Conservation (phyloP, 2,797 vertebrate genomes). For the Lateolabrax maculatus region DNA sequence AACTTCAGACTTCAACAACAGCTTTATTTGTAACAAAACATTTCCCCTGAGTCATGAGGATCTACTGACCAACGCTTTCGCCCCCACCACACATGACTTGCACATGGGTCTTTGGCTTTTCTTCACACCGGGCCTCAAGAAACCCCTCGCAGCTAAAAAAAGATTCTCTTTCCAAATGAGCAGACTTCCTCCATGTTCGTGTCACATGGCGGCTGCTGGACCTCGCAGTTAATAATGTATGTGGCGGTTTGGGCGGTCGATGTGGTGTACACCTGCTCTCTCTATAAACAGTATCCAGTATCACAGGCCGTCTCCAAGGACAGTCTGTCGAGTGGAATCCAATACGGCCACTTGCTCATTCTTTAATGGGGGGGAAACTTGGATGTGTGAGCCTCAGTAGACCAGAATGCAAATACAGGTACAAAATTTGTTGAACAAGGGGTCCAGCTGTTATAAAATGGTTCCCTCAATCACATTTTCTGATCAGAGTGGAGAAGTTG, state of each 20-base stretch:
- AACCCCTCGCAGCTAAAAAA: slow-evolving; percentile 71
- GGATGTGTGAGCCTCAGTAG: slow-evolving; percentile 22
- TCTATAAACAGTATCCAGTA: slow-evolving; percentile 62
- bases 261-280: slow-evolving; percentile 72
- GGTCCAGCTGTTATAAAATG: background rate
- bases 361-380: slow-evolving; percentile 69
- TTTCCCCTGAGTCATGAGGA: slow-evolving; percentile 18
- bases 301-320: slow-evolving; percentile 63
- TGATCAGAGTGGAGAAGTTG: background rate
- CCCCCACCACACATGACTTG: background rate
- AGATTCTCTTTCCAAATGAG: slow-evolving; percentile 59
- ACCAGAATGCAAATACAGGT: slow-evolving; percentile 1
- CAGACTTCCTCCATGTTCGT: slow-evolving; percentile 66
- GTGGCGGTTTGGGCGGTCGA: slow-evolving; percentile 48
- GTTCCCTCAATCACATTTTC: background rate
- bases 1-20: background rate
- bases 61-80: slow-evolving; percentile 16
- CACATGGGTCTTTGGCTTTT: slow-evolving; percentile 23
- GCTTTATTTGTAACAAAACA: background rate
- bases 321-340: slow-evolving; percentile 72
- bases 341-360: slow-evolving; percentile 62
- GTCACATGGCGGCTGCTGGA: slow-evolving; percentile 64
- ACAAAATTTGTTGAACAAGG: background rate
- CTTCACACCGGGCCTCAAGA: slow-evolving; percentile 61
- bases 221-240: slow-evolving; percentile 80